Evolutionary conservation across 1,140 invertebrate species (phyloP).

Genomic region (Cyclargus thomasi): DNA sequence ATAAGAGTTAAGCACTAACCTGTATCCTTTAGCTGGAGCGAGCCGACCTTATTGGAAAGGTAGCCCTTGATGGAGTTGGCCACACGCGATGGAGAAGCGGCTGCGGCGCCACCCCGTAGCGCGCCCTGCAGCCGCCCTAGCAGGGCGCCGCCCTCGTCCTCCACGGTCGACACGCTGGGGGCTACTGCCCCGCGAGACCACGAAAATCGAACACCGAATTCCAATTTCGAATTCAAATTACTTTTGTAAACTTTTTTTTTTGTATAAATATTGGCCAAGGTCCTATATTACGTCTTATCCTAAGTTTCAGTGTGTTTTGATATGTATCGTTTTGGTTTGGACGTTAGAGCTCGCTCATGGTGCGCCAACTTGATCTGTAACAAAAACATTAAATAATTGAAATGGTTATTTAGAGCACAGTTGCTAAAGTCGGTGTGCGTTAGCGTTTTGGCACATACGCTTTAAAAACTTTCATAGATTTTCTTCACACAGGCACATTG

Average conservation of each 20-base stretch:
- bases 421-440: no score
- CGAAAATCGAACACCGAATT: slow-evolving; percentile 31
- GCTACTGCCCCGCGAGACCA: slow-evolving; percentile 38
- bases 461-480: no score
- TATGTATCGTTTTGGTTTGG: slow-evolving; percentile 54
- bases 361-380: slow-evolving; percentile 55
- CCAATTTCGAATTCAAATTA: slow-evolving; percentile 18
- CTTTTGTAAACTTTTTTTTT: slow-evolving; percentile 14
- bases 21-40: slow-evolving; percentile 64
- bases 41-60: slow-evolving; percentile 63
- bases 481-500: no score
- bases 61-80: slow-evolving; percentile 64
- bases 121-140: slow-evolving; percentile 70
- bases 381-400: slow-evolving; percentile 26
- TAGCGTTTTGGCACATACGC: no score
- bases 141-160: slow-evolving; percentile 71
- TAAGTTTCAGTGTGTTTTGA: slow-evolving; percentile 65
- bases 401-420: background rate
- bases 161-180: slow-evolving; percentile 74
- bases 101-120: slow-evolving; percentile 72
- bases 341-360: slow-evolving; percentile 46
- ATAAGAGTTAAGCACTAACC: slow-evolving; percentile 35
- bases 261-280: slow-evolving; percentile 14
- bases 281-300: slow-evolving; percentile 14
- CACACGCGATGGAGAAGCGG: slow-evolving; percentile 60